These are phyloP conservation scores for Antheraea assamensis DNA, from an alignment of 2,888 invertebrate genomes.

Conservation along the genomic window DNA sequence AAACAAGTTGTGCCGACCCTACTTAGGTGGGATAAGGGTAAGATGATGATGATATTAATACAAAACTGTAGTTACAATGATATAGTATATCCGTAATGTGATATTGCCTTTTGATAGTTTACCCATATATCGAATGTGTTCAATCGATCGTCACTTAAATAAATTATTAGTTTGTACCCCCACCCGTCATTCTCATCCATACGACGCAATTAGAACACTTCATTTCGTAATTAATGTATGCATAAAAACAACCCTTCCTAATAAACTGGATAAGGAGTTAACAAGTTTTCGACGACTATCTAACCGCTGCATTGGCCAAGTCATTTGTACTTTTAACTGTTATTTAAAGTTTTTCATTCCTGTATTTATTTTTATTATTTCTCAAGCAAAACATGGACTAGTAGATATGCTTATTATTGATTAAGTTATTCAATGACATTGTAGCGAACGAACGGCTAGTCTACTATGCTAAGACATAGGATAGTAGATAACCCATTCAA, in stretches of 20 bases:
- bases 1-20: too few relatives aligned
- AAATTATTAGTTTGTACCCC: constrained; percentile 55
- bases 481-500: too few relatives aligned
- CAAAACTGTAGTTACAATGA: constrained; percentile 46
- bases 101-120: constrained; percentile 65
- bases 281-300: constrained; percentile 19
- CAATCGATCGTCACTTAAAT: constrained; percentile 53
- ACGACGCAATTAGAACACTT: constrained; percentile 48
- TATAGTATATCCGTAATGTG: constrained; percentile 54
- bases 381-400: too few relatives aligned
- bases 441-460: too few relatives aligned
- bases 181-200: constrained; percentile 25
- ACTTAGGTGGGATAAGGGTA: too few relatives aligned
- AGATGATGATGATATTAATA: too few relatives aligned
- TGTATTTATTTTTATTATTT: too few relatives aligned
- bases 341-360: too few relatives aligned
- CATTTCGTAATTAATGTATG: constrained; percentile 45
- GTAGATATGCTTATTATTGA: too few relatives aligned
- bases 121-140: constrained; percentile 47
- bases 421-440: too few relatives aligned
- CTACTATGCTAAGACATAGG: too few relatives aligned
- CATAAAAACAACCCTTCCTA: constrained; percentile 29
- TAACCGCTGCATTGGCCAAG: neutral
- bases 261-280: constrained; percentile 27
- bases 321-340: too few relatives aligned